Percentiles rank a stretch among this genome's conserved stretches.
These are phyloP conservation scores for Choreutis nemorana DNA, from an alignment of 2,888 invertebrate genomes.

Conservation along the genomic window DNA sequence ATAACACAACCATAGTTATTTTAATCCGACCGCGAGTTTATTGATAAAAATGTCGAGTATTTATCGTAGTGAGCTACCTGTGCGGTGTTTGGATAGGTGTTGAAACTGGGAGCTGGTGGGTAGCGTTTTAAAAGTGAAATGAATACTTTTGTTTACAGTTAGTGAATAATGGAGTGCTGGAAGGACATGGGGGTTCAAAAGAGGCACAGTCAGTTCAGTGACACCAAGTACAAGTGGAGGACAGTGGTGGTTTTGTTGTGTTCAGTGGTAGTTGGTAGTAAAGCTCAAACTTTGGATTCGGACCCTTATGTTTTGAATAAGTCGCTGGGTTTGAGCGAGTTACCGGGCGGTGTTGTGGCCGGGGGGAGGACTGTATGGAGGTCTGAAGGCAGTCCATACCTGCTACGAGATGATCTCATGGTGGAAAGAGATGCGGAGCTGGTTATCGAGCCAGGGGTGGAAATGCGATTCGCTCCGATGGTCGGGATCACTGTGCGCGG, in stretches of 20 bases:
- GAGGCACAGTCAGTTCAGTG: slow-evolving; percentile 60
- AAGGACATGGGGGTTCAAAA: slow-evolving; percentile 57
- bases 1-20: slow-evolving; percentile 12
- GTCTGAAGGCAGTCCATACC: slow-evolving; percentile 74
- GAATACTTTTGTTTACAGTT: slow-evolving; percentile 41
- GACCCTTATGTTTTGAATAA: slow-evolving; percentile 55
- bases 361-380: slow-evolving; percentile 65
- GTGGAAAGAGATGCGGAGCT: slow-evolving; percentile 82
- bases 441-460: slow-evolving; percentile 89
- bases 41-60: slow-evolving; percentile 9
- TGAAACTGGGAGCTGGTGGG: slow-evolving; percentile 30
- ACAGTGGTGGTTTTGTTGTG: slow-evolving; percentile 33
- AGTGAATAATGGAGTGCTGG: slow-evolving; percentile 41
- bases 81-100: slow-evolving; percentile 33
- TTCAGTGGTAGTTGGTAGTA: slow-evolving; percentile 30
- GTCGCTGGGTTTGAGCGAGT: slow-evolving; percentile 59
- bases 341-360: slow-evolving; percentile 69
- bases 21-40: slow-evolving; percentile 12
- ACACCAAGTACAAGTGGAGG: slow-evolving; percentile 65
- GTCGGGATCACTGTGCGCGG: slow-evolving; percentile 94
- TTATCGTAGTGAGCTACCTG: slow-evolving; percentile 22
- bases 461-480: slow-evolving; percentile 88
- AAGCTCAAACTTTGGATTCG: slow-evolving; percentile 40
- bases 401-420: slow-evolving; percentile 80
- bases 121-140: slow-evolving; percentile 44